phyloP scores from a whole-genome alignment of 2,797 vertebrate species.

The Myotis vivesi region DNA sequence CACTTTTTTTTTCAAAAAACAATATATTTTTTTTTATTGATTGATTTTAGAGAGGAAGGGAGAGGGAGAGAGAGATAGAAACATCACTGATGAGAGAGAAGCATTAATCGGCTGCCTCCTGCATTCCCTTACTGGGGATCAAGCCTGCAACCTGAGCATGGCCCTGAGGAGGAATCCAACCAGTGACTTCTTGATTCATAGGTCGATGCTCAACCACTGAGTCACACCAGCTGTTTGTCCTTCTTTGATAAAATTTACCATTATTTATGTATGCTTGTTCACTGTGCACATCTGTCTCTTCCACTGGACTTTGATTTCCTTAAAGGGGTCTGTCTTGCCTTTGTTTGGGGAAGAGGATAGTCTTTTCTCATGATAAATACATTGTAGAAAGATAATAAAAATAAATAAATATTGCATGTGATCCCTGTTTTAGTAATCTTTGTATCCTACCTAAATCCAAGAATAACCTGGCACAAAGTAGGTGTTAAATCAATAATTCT shows the following conservation, averaged over 20 bases:
- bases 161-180: no score
- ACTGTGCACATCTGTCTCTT: neutral
- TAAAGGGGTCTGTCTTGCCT: neutral
- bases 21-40: no score
- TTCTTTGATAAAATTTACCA: neutral
- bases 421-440: neutral
- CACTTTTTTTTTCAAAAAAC: no score
- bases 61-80: no score
- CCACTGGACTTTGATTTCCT: neutral
- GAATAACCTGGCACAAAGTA: neutral
- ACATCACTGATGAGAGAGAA: no score
- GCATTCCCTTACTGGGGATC: no score
- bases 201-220: no score
- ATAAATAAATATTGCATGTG: neutral
- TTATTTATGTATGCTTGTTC: neutral
- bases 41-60: no score
- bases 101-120: no score
- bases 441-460: neutral
- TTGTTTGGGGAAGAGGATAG: neutral
- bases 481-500: neutral
- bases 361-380: conserved; percentile 19
- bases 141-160: no score
- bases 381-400: neutral
- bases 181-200: no score
- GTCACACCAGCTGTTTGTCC: no score